Evolutionary conservation across 23 tunicate genomes (phyloP).

Genomic region (Diplosoma virens): DNA sequence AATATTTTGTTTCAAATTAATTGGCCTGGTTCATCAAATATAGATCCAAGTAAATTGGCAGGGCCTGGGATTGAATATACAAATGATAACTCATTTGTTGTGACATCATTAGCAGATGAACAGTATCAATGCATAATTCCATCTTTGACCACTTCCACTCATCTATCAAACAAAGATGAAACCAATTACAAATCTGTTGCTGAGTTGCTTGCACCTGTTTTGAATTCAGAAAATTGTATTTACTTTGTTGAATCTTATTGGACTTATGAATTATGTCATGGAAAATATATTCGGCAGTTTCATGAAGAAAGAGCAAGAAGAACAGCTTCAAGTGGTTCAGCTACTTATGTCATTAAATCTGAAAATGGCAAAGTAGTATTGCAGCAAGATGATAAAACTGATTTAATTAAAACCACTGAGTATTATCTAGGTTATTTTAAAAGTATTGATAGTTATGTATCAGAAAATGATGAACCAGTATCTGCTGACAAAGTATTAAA

Average conservation of each 20-base stretch:
- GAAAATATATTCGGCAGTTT: slow-evolving; percentile 80
- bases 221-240: slow-evolving; percentile 49
- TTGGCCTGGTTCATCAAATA: slow-evolving; percentile 32
- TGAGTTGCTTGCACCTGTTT: slow-evolving; percentile 49
- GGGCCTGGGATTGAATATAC: slow-evolving; percentile 34
- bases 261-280: slow-evolving; percentile 95
- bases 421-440: slow-evolving; percentile 63
- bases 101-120: slow-evolving; percentile 78
- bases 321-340: neutral
- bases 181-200: slow-evolving; percentile 14
- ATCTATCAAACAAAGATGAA: neutral
- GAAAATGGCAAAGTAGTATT: slow-evolving; percentile 22
- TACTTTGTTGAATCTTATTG: slow-evolving; percentile 74
- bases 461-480: neutral
- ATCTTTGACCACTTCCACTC: neutral
- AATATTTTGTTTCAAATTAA: slow-evolving; percentile 63
- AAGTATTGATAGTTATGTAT: slow-evolving; percentile 10
- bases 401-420: slow-evolving; percentile 58
- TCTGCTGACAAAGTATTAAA: slow-evolving; percentile 34
- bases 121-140: slow-evolving; percentile 79
- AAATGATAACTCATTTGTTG: slow-evolving; percentile 49
- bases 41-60: neutral
- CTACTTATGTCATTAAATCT: neutral
- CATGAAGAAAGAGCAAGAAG: slow-evolving; percentile 84
- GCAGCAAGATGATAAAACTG: slow-evolving; percentile 9